Evolutionary conservation across 2,888 invertebrate species (phyloP).

Genomic region (Steinernema scapterisci): DNA sequence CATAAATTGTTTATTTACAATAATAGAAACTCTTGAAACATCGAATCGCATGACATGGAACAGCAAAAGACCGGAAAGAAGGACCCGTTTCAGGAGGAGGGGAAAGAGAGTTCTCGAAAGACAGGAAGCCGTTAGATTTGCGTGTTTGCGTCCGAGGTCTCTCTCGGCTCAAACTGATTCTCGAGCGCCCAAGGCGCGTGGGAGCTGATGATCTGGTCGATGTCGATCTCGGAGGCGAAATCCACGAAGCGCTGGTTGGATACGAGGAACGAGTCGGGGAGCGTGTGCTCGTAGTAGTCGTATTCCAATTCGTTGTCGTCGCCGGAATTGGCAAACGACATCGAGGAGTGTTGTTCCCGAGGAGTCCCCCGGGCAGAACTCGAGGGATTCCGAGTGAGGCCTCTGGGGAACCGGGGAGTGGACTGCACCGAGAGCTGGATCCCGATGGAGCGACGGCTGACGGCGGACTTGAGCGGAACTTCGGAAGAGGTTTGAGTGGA

Average conservation of each 20-base stretch:
- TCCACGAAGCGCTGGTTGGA: conserved; percentile 43
- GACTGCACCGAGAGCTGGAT: conserved; percentile 60
- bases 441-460: conserved; percentile 56
- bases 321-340: conserved; percentile 46
- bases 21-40: not conserved
- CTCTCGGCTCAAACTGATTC: not conserved
- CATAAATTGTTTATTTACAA: not conserved
- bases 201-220: conserved; percentile 51
- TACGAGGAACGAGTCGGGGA: conserved; percentile 54
- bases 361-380: conserved; percentile 37
- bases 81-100: conserved; percentile 8
- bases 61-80: not conserved
- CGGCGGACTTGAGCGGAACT: conserved; percentile 11
- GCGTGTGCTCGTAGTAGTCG: conserved; percentile 57
- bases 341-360: conserved; percentile 33
- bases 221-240: conserved; percentile 61
- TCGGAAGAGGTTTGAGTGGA: conserved; percentile 47
- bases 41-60: conserved; percentile 1
- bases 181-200: conserved; percentile 14
- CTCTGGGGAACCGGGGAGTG: conserved; percentile 52
- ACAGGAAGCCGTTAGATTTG: not conserved
- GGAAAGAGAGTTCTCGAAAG: not conserved
- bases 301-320: conserved; percentile 55
- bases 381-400: conserved; percentile 11
- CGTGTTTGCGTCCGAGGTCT: conserved; percentile 14